Evolutionary conservation across 23 tunicate genomes (phyloP), one percentile per base, ranked within the genome.

Genomic region (Halocynthia roretzi): DNA sequence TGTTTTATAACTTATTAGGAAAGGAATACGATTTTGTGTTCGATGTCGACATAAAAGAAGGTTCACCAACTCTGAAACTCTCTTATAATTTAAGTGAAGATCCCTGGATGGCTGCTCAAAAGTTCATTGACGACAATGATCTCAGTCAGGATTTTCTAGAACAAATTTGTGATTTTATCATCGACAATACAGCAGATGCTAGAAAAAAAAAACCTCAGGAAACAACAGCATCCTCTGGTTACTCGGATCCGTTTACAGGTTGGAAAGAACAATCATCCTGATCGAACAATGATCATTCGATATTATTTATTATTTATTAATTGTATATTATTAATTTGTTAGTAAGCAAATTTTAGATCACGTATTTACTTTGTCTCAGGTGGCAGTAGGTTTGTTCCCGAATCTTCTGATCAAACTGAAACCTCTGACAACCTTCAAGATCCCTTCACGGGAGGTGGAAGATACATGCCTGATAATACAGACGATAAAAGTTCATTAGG

Each of bases 21-120:
- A 80, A 82, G 77, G 98, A 93, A 68, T 93, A 93, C 66, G 98
- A 93, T 63, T 93, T 75, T 77, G 86, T 93, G 77, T 87, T 93
- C 65, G 78, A 83, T 12, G 84, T 93, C 51, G 98, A 93, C 76
- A 84, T 83, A 10, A 70, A 72, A 65, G 98, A 93, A 71, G 94
- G 94, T 8, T 76, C 82, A 12, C 98, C 98, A 5, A 82, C 98
- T 52, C 56, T 93, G 68, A 85, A 93, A 70, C 98, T 93, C 53
- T 94, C 98, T 65, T 53, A 80, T 49, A 80, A 93, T 70, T 56
- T 93, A 8, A 69, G 65, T 55, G 93, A 93, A 57, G 98, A 93
- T 65, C 86, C 94, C 0, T 93, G 94, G 94, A 61, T 80, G n/a
- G 94, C 98, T 56, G 98, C 98, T 51, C 92, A 87, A 55, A 83